A percentile compares a stretch with the other conserved stretches of the same genome.
Evolutionary conservation across 2,797 vertebrate species (phyloP).

Genomic region (Chelon labrosus): DNA sequence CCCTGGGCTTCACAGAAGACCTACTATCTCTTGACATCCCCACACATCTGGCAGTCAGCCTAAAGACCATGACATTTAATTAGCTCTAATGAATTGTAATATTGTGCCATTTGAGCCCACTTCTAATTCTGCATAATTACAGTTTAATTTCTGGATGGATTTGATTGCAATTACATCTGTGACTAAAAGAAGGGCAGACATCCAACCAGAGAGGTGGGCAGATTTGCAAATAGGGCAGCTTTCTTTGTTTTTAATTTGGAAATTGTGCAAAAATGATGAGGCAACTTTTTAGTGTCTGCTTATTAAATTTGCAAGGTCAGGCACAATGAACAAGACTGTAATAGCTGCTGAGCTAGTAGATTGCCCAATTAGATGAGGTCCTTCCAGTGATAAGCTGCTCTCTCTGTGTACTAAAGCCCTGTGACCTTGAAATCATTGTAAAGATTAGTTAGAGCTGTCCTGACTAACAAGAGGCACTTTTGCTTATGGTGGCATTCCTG

Average conservation of each 20-base stretch:
- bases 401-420: constrained; percentile 49
- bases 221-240: constrained; percentile 37
- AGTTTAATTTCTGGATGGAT: constrained; percentile 64
- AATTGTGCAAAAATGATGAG: constrained; percentile 58
- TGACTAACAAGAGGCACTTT: constrained; percentile 42
- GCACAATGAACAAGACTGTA: constrained; percentile 61
- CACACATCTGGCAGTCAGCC: constrained; percentile 73
- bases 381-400: constrained; percentile 56
- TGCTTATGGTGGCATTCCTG: constrained; percentile 37
- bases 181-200: constrained; percentile 52
- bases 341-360: constrained; percentile 68
- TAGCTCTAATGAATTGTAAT: constrained; percentile 79
- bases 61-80: constrained; percentile 70
- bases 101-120: constrained; percentile 77
- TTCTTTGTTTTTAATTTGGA: constrained; percentile 49
- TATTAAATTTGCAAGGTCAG: constrained; percentile 76
- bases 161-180: constrained; percentile 60
- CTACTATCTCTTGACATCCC: constrained; percentile 70
- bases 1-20: constrained; percentile 51
- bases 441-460: constrained; percentile 61
- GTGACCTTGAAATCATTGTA: constrained; percentile 72
- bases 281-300: constrained; percentile 58
- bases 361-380: constrained; percentile 70
- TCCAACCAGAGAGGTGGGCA: constrained; percentile 59
- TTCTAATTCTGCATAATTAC: constrained; percentile 77